Base-by-base conservation (phyloP, 2,797 vertebrate species). In the Tenualosa thibaudeaui region DNA sequence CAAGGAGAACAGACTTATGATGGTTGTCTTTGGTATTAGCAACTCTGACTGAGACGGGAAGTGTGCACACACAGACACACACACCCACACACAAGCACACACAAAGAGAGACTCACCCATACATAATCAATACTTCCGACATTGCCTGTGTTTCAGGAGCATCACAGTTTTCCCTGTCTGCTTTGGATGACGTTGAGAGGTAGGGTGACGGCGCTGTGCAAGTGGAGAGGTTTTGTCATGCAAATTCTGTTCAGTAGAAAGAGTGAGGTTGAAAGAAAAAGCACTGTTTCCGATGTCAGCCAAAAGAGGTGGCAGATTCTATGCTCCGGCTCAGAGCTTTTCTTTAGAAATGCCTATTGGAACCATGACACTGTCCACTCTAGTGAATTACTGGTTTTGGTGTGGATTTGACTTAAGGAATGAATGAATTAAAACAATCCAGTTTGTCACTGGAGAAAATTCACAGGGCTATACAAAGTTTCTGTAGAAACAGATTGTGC, bases 1-100 rank as follows among this genome's bases (percentile, higher is more conserved):
- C 15, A 1, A 17, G 53, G 8, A 51, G 50, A 9, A 50, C 5
- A 50, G 9, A 12, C 50, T 2, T 12, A 51, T 51, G 7, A 51
- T 56, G 17, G 15, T 17, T 56, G 53, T 56, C 53, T 54, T 54
- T 56, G 53, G 53, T 56, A 56, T 13, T 56, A 56, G 12, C 19
- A 56, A 56, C 53, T 17, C 12, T 19, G 17, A 17, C 53, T 17
- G 53, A 2, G 53, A 19, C 31, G 1, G 31, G 31, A 31, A 31
- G 1, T 31, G 31, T 31, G 31, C 24, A 65, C 60, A 31, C 24
- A 24, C 65, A 71, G 26, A 17, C 65, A 71, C 60, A 71, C 65
- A 71, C 65, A 71, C 65, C 37, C 65, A 71, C 65, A 71, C 68
- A 75, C 68, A 43, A 24, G 12, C 71, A 78, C 40, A 46, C 71